These are phyloP conservation scores for Acrocephalus scirpaceus DNA, from an alignment of 2,797 vertebrate genomes.

Conservation along the genomic window DNA sequence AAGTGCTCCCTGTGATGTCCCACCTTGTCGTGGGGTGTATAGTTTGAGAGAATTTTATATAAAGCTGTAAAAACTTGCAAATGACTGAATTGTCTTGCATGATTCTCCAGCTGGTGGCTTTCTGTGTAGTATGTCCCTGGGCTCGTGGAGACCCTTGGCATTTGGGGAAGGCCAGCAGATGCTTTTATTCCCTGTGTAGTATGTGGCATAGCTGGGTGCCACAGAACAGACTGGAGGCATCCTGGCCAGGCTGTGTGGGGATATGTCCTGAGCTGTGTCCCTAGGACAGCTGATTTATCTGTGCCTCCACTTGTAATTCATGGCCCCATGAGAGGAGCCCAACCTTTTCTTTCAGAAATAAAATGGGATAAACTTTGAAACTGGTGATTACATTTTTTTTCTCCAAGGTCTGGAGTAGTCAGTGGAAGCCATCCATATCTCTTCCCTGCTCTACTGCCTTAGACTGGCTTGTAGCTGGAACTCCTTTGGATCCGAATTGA, in stretches of 20 bases:
- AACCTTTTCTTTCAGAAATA: not conserved
- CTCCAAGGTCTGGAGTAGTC: not conserved
- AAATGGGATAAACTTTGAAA: not conserved
- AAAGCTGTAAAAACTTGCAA: not conserved
- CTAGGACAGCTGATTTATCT: not conserved
- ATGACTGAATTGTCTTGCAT: not conserved
- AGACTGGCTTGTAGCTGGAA: not conserved
- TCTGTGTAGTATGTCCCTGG: not conserved
- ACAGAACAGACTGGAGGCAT: not conserved
- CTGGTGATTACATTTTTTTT: not conserved
- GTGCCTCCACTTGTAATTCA: not conserved
- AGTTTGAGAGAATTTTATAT: not conserved
- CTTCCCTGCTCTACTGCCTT: not conserved
- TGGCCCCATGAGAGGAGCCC: not conserved
- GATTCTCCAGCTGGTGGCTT: not conserved
- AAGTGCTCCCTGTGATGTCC: not conserved
- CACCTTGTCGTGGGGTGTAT: not conserved
- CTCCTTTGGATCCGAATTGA: not conserved
- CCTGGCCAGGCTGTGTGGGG: not conserved
- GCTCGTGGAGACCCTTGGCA: not conserved
- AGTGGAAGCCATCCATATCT: not conserved
- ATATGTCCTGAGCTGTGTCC: not conserved
- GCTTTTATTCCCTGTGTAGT: fast-evolving
- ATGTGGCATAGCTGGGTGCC: not conserved
- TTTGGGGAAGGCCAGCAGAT: not conserved